These are phyloP conservation scores for Chamaea fasciata DNA, from an alignment of 2,113 vertebrate genomes.

Conservation along the genomic window DNA sequence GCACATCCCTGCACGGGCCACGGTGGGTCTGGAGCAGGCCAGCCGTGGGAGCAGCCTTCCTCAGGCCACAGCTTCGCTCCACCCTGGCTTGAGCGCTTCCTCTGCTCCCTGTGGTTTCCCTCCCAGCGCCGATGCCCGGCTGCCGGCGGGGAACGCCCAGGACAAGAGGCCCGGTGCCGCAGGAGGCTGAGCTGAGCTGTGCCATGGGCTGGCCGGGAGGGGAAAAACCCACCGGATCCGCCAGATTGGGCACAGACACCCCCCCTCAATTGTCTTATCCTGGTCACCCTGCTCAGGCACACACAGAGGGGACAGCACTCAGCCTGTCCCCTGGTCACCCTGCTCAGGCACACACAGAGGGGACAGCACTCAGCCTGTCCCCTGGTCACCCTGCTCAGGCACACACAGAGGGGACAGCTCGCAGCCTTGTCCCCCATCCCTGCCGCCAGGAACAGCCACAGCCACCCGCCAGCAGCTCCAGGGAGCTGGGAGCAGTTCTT, in stretches of 20 bases:
- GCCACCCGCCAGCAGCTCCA: neutral
- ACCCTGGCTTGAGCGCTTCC: neutral
- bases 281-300: rapidly evolving
- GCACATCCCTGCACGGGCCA: neutral
- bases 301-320: neutral
- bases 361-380: neutral
- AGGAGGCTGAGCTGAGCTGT: neutral
- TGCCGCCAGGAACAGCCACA: rapidly evolving
- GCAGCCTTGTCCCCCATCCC: neutral
- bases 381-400: no score
- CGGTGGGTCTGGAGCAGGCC: rapidly evolving
- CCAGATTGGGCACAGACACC: neutral
- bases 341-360: no score
- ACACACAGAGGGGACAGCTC: no score
- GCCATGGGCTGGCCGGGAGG: neutral
- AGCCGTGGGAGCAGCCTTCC: neutral
- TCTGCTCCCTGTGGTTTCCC: neutral
- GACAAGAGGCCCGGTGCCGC: neutral
- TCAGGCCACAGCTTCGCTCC: neutral
- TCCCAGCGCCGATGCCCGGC: neutral
- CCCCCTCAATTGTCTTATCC: rapidly evolving
- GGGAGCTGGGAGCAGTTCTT: rapidly evolving
- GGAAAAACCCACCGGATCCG: rapidly evolving
- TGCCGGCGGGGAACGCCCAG: neutral
- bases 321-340: no score